These are phyloP conservation scores for Stylophora pistillata DNA, from an alignment of 64 coral and sea anemone species.

Conservation along the genomic window DNA sequence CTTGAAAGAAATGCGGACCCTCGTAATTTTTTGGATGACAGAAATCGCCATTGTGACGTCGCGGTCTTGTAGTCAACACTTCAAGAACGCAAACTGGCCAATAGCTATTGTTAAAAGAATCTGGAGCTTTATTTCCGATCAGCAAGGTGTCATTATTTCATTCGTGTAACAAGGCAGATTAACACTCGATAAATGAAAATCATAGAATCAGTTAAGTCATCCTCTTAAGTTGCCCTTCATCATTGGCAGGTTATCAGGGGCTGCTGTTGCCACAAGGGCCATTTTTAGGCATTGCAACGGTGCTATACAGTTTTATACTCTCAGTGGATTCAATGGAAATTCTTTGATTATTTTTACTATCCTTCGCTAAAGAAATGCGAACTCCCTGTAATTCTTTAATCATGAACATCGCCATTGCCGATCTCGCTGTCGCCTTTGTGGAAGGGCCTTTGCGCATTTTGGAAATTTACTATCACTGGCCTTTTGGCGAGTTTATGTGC, in stretches of 20 bases:
- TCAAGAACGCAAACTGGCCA: no score
- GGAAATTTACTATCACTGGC: slow-evolving; percentile 42
- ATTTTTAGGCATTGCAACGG: slow-evolving; percentile 9
- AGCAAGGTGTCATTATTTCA: no score
- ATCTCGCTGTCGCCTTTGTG: slow-evolving; percentile 61
- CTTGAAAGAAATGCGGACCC: no score
- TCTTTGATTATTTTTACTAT: slow-evolving; percentile 43
- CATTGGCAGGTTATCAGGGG: not conserved
- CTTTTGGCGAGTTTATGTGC: slow-evolving; percentile 66
- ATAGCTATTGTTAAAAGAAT: no score
- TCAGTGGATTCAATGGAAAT: slow-evolving; percentile 52
- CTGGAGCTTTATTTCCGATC: no score
- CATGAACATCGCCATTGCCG: slow-evolving; percentile 61
- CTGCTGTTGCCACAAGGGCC: not conserved
- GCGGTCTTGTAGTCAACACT: no score
- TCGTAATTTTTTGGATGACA: no score
- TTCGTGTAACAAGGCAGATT: no score
- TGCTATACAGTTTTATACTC: slow-evolving; percentile 44
- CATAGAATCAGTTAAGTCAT: no score
- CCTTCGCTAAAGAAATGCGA: slow-evolving; percentile 50
- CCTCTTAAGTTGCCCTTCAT: no score
- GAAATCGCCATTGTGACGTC: no score
- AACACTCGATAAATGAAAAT: no score
- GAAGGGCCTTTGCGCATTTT: slow-evolving; percentile 46
- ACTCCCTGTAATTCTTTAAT: slow-evolving; percentile 61